phyloP scores from a whole-genome alignment of 2,888 invertebrate genomes.

The Minunthozetes semirufus region DNA sequence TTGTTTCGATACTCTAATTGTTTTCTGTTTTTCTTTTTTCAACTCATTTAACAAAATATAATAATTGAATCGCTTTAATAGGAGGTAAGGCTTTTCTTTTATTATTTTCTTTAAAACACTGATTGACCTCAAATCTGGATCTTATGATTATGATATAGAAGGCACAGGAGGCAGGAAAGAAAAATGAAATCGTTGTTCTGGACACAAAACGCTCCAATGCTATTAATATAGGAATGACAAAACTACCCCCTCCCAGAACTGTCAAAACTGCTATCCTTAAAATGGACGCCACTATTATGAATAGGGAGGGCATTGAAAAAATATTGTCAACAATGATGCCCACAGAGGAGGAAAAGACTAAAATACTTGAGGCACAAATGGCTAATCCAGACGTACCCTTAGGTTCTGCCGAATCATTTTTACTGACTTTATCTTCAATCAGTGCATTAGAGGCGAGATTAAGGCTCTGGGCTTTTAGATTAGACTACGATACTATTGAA shows the following conservation, averaged over 20 bases:
- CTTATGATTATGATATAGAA: slow-evolving; percentile 54
- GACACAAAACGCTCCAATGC: slow-evolving; percentile 97
- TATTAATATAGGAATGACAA: slow-evolving; percentile 98
- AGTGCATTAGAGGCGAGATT: slow-evolving; percentile 87
- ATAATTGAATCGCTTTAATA: slow-evolving; percentile 6
- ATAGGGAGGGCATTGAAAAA: slow-evolving; percentile 84
- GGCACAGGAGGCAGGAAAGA: slow-evolving; percentile 73
- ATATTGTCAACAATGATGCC: slow-evolving; percentile 90
- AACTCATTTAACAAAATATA: slow-evolving; percentile 5
- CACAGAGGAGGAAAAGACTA: slow-evolving; percentile 89
- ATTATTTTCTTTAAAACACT: not conserved
- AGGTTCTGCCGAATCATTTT: slow-evolving; percentile 96
- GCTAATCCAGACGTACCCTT: slow-evolving; percentile 80
- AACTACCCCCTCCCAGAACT: slow-evolving; percentile 90
- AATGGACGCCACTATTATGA: slow-evolving; percentile 98
- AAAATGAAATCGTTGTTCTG: slow-evolving; percentile 85
- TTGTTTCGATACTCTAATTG: not conserved
- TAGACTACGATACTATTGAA: slow-evolving; percentile 95
- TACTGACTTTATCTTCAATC: slow-evolving; percentile 90
- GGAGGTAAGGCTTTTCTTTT: slow-evolving; percentile 15
- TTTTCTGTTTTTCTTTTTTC: not conserved
- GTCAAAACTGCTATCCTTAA: slow-evolving; percentile 98
- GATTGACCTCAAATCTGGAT: not conserved
- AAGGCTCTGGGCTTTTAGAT: slow-evolving; percentile 88
- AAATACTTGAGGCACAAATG: slow-evolving; percentile 91